Evolutionary conservation across 2,888 invertebrate genomes (phyloP), one percentile per base, ranked within the genome.

Genomic region (Junonia oenone): DNA sequence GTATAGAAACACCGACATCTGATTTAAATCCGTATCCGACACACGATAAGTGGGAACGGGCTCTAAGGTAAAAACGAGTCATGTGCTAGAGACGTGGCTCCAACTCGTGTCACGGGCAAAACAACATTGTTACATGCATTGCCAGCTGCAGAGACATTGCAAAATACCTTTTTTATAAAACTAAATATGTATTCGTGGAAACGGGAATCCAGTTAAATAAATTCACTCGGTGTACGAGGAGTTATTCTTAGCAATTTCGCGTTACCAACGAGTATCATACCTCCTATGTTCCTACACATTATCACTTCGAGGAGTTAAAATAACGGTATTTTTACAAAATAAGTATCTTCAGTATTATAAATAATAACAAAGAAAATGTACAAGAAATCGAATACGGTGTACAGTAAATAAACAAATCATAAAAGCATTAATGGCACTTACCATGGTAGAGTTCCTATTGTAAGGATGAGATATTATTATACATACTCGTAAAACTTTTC

Each of bases 41-140:
- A n/a, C n/a, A n/a, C n/a, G n/a, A n/a, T n/a, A n/a, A n/a, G n/a
- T n/a, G n/a, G n/a, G n/a, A n/a, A n/a, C n/a, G n/a, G n/a, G n/a
- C n/a, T n/a, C n/a, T 72, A 73, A 72, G 73, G 68, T 70, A 81
- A 82, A 83, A 83, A 60, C 66, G 50, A 54, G 69, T 71, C 68
- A 67, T 71, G 68, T 51, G 50, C 53, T 56, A 46, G 50, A 58
- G 52, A 66, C 68, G 65, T 67, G 66, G 31, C 55, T 62, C 55
- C 53, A 47, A 55, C 29, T 31, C 38, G 54, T 50, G 55, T 59
- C 57, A 58, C 54, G 54, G 53, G 35, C 37, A 26, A 35, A 26
- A 43, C 33, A 31, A 51, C 51, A 33, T 51, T 45, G 52, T 59
- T 33, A 50, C 40, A 40, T 17, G 40, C n/a, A 26, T 35, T 29